phyloP scores from a whole-genome alignment of 2,888 invertebrate species.

The Liposcelis brunnea region DNA sequence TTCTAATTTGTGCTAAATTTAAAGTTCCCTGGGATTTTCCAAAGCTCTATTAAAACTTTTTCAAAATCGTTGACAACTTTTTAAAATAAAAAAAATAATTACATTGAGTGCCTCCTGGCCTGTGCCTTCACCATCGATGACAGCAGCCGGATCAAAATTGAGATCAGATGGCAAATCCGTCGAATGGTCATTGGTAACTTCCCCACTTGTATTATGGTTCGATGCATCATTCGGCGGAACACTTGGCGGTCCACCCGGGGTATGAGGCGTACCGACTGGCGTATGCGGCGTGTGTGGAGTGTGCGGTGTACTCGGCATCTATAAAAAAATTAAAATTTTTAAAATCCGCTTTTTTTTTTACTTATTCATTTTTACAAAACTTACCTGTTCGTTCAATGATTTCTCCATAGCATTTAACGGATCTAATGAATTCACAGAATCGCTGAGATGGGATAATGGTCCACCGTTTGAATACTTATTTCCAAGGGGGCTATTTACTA shows the following conservation, averaged over 20 bases:
- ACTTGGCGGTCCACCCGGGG: constrained; percentile 62
- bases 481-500: constrained; percentile 30
- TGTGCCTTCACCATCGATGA: constrained; percentile 81
- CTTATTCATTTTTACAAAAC: no score
- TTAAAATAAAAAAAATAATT: constrained; percentile 31
- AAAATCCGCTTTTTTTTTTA: constrained; percentile 7
- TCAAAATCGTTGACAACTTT: constrained; percentile 21
- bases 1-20: no score
- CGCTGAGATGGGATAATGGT: constrained; percentile 65
- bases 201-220: constrained; percentile 19
- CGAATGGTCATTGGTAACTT: constrained; percentile 32
- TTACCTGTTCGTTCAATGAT: constrained; percentile 74
- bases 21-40: no score
- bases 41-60: no score
- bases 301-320: constrained; percentile 69
- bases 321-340: constrained; percentile 25
- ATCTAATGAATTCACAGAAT: constrained; percentile 76
- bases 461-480: constrained; percentile 47
- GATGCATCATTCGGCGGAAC: constrained; percentile 37
- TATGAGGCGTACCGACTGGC: constrained; percentile 49
- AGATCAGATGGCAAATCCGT: constrained; percentile 74
- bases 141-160: constrained; percentile 84
- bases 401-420: constrained; percentile 88
- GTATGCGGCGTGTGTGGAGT: constrained; percentile 66
- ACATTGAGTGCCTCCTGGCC: constrained; percentile 78